These are phyloP conservation scores for Xenopus laevis DNA, from an alignment of 2,113 vertebrate genomes.

Conservation along the genomic window DNA sequence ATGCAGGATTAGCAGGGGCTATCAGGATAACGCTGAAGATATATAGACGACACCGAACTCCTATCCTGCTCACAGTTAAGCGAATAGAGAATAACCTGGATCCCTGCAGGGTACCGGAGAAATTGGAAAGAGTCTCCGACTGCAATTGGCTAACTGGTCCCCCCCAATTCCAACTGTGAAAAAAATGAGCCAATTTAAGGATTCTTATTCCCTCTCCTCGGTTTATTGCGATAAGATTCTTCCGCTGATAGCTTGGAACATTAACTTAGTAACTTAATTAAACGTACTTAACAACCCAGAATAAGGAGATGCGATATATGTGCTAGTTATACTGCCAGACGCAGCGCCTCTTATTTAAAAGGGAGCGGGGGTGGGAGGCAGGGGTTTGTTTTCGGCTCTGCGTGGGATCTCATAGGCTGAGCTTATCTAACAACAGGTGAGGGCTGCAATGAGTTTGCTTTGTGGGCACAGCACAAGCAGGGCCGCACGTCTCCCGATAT, in stretches of 20 bases:
- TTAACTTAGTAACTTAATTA: conserved; percentile 85
- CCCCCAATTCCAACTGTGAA: conserved; percentile 81
- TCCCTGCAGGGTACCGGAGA: conserved; percentile 67
- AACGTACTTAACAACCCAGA: conserved; percentile 79
- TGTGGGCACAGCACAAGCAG: too few species aligned
- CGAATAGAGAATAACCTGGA: conserved; percentile 66
- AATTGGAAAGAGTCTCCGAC: conserved; percentile 74
- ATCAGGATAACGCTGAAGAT: not conserved
- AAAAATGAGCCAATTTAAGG: conserved; percentile 79
- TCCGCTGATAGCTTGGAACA: conserved; percentile 73
- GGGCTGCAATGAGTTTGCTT: too few species aligned
- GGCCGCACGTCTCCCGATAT: too few species aligned
- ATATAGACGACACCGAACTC: not conserved
- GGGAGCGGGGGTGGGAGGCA: conserved; percentile 40
- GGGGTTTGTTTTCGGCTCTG: conserved; percentile 22
- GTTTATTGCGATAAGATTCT: conserved; percentile 75
- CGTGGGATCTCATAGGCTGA: not conserved
- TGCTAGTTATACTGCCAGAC: conserved; percentile 65
- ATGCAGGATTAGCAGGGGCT: not conserved
- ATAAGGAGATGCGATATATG: conserved; percentile 83
- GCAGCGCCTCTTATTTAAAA: conserved; percentile 42
- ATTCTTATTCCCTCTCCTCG: conserved; percentile 75
- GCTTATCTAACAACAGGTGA: too few species aligned
- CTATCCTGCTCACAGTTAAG: conserved; percentile 49
- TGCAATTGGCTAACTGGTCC: conserved; percentile 78